Evolutionary conservation across 1,140 invertebrate species (phyloP), one percentile per base, ranked within the genome.

Genomic region (Drosophila pandora): DNA sequence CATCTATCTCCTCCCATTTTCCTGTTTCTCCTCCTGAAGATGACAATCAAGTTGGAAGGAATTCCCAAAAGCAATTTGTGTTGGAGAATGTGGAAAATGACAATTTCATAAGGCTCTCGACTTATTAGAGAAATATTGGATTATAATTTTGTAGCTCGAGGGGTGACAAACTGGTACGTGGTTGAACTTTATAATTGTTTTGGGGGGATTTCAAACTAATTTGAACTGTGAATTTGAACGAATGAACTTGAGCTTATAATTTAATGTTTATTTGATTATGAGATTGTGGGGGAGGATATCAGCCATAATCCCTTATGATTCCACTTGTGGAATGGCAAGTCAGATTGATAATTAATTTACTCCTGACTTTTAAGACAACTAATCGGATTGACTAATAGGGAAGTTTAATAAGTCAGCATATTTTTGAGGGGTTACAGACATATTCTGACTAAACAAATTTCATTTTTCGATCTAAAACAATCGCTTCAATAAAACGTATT

Each of bases 111-210:
- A 69, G 57, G 52, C 64, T 69, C 63, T 69, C 39, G 43, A 69
- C 64, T 69, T 69, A 69, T 69, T 69, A 69, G 67, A 69, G 64
- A 68, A 37, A 68, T 69, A 69, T 69, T 68, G 32, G 50, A 68
- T 69, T 69, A 69, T 69, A 69, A 69, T 69, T 67, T 43, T 34
- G 47, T 65, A 28, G 2, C 60, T n/a, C 12, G 32, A 56, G 63
- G 65, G 50, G 53, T 37, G 12, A 21, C 39, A 25, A 52, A 60
- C 21, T 32, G 63, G 21, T 67, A 67, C 63, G 63, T 67, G 65
- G 63, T 17, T 28, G 30, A 69, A 69, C 32, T 69, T 57, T 69
- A 69, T 57, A 69, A 69, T 69, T 69, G 52, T 56, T 57, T 69
- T 39, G 22, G 21, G 45, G 21, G 58, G 22, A 21, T 12, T 47